Base-by-base conservation (phyloP, 2,113 vertebrate species). In the Pristiophorus japonicus region DNA sequence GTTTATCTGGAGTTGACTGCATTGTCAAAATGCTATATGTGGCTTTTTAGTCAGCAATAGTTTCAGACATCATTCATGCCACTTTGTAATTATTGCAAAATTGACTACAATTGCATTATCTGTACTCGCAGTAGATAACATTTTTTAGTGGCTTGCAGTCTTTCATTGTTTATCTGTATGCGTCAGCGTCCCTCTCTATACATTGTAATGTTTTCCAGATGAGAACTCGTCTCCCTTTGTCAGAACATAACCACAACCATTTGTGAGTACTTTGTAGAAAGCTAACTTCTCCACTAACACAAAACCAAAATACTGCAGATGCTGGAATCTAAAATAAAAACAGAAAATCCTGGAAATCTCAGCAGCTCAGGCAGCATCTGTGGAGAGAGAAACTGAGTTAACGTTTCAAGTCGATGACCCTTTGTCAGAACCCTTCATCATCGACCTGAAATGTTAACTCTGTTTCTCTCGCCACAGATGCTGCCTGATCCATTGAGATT, bases 201-300 rank as follows among this genome's bases (percentile, higher is more conserved):
- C 91, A 66, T 66, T 67, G 8, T 94, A 94, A 45, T 42, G 16
- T 42, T 66, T 94, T 94, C 63, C 91, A 67, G 91, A 67, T 94
- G 91, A 66, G 18, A 27, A 12, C 1, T n/a, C 22, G n/a, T 66
- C 20, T 94, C 63, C 91, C 34, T 45, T 66, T 94, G 27, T 90
- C 38, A 67, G 91, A 94, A 66, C 62, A 22, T 59, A 66, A 94
- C 2, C 22, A 66, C 14, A 65, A 65, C 20, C 22, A 94, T 27
- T 42, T 67, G 62, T 66, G n/a, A 66, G 38, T 24, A 47, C 38
- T 93, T 88, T 63, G 47, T 38, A 65, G 90, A 18, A 63, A 93
- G 27, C 30, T 20, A 14, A 22, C 34, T 93, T 93, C 38, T 45
- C 22, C 66, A 42, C 38, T 22, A 65, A 42, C n/a, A n/a, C n/a